These are phyloP conservation scores for Dromaius novaehollandiae DNA, from an alignment of 2,113 vertebrate genomes.

Conservation along the genomic window DNA sequence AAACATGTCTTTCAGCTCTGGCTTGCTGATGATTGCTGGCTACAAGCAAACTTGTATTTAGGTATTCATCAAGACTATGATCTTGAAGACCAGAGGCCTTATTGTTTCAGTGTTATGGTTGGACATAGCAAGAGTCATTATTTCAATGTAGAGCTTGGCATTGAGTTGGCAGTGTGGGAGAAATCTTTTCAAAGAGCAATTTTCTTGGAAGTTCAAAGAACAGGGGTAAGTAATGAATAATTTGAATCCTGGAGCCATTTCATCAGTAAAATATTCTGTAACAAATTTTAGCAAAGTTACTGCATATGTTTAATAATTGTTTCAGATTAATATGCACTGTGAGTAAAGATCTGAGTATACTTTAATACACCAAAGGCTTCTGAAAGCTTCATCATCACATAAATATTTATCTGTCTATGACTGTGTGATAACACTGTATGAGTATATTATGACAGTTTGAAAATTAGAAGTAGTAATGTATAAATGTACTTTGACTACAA, in stretches of 20 bases:
- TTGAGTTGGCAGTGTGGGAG: constrained; percentile 89
- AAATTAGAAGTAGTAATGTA: no score
- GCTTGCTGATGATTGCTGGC: constrained; percentile 89
- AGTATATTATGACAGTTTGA: no score
- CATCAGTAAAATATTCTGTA: no score
- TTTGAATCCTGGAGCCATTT: neutral
- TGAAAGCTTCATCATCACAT: no score
- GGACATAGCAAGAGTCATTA: constrained; percentile 87
- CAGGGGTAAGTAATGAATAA: constrained; percentile 80
- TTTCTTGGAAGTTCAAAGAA: constrained; percentile 92
- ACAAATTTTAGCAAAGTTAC: no score
- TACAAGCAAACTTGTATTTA: constrained; percentile 86
- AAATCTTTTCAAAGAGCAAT: constrained; percentile 92
- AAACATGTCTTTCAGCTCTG: constrained; percentile 83
- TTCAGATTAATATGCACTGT: no score
- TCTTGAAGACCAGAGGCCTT: constrained; percentile 82
- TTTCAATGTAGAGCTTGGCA: constrained; percentile 88
- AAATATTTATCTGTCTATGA: no score
- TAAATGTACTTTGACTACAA: no score
- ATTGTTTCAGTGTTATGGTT: constrained; percentile 89
- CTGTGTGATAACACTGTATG: no score
- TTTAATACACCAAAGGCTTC: no score
- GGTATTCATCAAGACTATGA: constrained; percentile 86
- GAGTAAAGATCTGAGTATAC: no score
- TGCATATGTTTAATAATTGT: no score